These are phyloP conservation scores for Pimephales promelas DNA, from an alignment of 2,113 vertebrate genomes.

Conservation along the genomic window DNA sequence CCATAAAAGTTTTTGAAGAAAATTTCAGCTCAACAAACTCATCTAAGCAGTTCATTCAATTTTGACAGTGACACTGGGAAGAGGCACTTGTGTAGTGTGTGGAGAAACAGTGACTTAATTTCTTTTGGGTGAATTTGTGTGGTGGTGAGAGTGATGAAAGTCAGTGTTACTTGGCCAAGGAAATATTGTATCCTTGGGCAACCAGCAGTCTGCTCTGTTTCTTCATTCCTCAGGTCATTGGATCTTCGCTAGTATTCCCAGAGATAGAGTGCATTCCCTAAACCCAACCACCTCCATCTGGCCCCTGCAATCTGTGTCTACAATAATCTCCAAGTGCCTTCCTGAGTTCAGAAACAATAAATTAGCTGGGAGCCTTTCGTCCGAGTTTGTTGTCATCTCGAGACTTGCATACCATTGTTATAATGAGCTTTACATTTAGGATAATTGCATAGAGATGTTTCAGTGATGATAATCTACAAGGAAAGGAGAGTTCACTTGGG, in stretches of 20 bases:
- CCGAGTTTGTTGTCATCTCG: not conserved
- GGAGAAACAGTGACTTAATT: slow-evolving; percentile 7
- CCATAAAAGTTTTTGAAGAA: not conserved
- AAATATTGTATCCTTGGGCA: not conserved
- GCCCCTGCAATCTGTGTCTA: slow-evolving; percentile 28
- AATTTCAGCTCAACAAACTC: not conserved
- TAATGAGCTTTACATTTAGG: slow-evolving; percentile 21
- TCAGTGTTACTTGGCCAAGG: not conserved
- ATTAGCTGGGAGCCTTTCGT: not conserved
- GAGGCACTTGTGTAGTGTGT: not conserved
- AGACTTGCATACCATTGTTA: not conserved
- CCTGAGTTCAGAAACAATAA: not conserved
- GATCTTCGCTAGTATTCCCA: slow-evolving; percentile 8
- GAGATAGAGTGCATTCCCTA: not conserved
- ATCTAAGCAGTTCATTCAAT: not conserved
- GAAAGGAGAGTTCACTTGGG: not conserved
- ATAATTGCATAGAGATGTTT: slow-evolving; percentile 28
- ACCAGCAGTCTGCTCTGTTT: slow-evolving; percentile 27
- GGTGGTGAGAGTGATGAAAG: not conserved
- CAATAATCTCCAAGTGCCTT: slow-evolving; percentile 30
- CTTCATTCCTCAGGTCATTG: slow-evolving; percentile 26
- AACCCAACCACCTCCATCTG: slow-evolving; percentile 32
- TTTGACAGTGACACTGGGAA: not conserved
- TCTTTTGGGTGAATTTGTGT: slow-evolving; percentile 7
- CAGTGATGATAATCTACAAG: slow-evolving; percentile 7